Conservation (phyloP, 2,797 vertebrate genomes). For the Sebastes hopkinsi region DNA sequence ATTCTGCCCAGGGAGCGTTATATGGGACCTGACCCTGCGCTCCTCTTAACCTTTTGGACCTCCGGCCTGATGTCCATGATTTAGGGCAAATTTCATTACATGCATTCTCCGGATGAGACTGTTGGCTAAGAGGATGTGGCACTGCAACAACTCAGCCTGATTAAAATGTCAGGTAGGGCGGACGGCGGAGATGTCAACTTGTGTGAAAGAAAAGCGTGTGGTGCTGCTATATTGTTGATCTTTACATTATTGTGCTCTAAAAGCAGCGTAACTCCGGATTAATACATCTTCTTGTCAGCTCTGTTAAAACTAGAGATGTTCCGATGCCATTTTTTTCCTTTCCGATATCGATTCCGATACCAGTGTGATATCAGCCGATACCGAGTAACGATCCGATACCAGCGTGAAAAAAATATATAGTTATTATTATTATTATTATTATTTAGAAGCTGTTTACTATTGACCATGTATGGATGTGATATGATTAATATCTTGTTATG, state of each 20-base stretch:
- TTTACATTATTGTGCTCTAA: not conserved
- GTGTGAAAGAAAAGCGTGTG: slow-evolving; percentile 14
- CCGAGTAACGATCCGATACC: no score
- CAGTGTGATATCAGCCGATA: no score
- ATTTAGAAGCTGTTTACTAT: no score
- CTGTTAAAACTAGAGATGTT: not conserved
- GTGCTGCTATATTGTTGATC: not conserved
- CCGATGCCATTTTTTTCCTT: no score
- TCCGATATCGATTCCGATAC: no score
- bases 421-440: no score
- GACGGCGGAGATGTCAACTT: slow-evolving; percentile 45
- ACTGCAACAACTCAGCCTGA: slow-evolving; percentile 76
- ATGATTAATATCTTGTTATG: no score
- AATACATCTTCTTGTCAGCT: not conserved
- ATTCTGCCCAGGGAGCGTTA: slow-evolving; percentile 79
- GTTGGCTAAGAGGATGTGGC: slow-evolving; percentile 70
- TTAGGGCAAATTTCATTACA: slow-evolving; percentile 86
- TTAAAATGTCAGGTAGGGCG: slow-evolving; percentile 75
- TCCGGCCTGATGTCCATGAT: slow-evolving; percentile 78
- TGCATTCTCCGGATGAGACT: slow-evolving; percentile 80
- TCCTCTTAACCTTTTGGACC: slow-evolving; percentile 85
- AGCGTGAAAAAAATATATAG: no score
- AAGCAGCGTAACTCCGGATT: not conserved
- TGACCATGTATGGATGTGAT: no score
- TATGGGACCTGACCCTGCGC: slow-evolving; percentile 78